These are phyloP conservation scores for Carassius carassius DNA, from an alignment of 2,113 vertebrate species.

Conservation along the genomic window DNA sequence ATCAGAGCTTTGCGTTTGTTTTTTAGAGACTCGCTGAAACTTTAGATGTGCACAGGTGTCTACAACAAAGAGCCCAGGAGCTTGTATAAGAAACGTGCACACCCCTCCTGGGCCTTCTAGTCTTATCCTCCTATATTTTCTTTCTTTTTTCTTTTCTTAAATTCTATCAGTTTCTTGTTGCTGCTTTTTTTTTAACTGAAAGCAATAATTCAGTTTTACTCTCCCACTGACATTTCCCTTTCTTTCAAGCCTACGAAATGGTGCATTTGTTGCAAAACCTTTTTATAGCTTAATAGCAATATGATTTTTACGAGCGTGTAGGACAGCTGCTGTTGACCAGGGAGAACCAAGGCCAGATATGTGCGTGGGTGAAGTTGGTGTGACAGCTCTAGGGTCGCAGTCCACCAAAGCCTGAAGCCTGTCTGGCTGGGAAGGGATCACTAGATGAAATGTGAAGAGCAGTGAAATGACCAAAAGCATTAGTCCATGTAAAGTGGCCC, in stretches of 20 bases:
- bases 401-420: conserved; percentile 16
- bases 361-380: conserved; percentile 28
- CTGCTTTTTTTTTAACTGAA: conserved; percentile 85
- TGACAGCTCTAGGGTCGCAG: conserved; percentile 24
- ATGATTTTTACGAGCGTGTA: conserved; percentile 64
- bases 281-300: conserved; percentile 77
- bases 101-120: conserved; percentile 58
- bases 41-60: conserved; percentile 97
- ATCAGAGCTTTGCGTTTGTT: conserved; percentile 97
- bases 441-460: conserved; percentile 51
- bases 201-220: conserved; percentile 91
- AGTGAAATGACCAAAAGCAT: conserved; percentile 56
- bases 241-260: conserved; percentile 79
- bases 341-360: conserved; percentile 29
- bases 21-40: conserved; percentile 96
- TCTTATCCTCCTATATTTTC: conserved; percentile 12
- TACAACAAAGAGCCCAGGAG: conserved; percentile 69
- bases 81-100: conserved; percentile 66
- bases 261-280: conserved; percentile 59
- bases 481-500: conserved; percentile 54
- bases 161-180: conserved; percentile 77
- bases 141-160: conserved; percentile 9
- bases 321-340: conserved; percentile 42
- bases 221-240: conserved; percentile 82
- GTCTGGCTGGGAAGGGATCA: conserved; percentile 28